phyloP scores from a whole-genome alignment of 2,113 vertebrate genomes.

The Uria aalge region DNA sequence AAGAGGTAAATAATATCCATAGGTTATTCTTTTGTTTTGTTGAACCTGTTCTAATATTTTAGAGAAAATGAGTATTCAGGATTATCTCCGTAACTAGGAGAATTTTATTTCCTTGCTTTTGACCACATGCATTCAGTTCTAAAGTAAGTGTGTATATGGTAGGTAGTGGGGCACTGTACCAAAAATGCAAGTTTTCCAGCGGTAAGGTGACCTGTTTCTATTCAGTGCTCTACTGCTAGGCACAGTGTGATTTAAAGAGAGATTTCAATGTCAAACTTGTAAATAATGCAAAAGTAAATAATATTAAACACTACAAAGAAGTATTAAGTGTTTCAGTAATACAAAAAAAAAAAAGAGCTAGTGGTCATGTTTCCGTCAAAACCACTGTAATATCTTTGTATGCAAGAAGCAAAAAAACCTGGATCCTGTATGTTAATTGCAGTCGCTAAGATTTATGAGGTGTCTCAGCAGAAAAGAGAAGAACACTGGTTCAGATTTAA shows the following conservation, averaged over 20 bases:
- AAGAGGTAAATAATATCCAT: not conserved
- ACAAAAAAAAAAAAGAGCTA: not conserved
- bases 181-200: not conserved
- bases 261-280: not conserved
- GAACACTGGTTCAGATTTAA: not conserved
- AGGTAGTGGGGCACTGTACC: not conserved
- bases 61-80: not conserved
- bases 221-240: not conserved
- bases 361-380: not conserved
- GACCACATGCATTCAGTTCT: not conserved
- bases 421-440: not conserved
- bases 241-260: not conserved
- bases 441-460: rapidly evolving
- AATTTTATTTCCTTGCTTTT: not conserved
- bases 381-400: not conserved
- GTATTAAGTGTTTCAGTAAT: not conserved
- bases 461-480: not conserved
- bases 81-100: not conserved
- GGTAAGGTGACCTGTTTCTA: not conserved
- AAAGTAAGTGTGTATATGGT: not conserved
- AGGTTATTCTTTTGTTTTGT: not conserved
- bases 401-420: not conserved
- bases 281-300: not conserved
- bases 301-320: not conserved
- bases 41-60: not conserved